These are phyloP conservation scores for Neodiprion fabricii DNA, from an alignment of 1,140 invertebrate species.

Conservation along the genomic window DNA sequence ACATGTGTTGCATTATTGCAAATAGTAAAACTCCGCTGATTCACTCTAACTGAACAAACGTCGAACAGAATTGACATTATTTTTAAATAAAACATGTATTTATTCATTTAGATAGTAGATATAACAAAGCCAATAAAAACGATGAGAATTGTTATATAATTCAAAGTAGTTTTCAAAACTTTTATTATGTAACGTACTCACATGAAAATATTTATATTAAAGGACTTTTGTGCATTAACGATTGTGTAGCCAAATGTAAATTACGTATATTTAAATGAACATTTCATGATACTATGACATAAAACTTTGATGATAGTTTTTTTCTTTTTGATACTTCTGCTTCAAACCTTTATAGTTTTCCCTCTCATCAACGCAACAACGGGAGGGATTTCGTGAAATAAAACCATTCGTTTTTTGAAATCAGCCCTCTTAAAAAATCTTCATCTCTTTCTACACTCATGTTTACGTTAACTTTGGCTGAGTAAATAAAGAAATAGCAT, in stretches of 20 bases:
- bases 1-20: constrained; percentile 25
- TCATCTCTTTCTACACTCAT: constrained; percentile 14
- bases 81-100: not conserved
- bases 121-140: not conserved
- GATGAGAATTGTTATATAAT: too few relatives aligned
- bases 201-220: too few relatives aligned
- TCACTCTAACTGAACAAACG: constrained; percentile 12
- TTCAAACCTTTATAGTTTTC: too few relatives aligned
- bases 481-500: constrained; percentile 27
- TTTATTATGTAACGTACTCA: too few relatives aligned
- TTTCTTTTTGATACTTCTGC: too few relatives aligned
- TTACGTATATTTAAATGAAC: too few relatives aligned
- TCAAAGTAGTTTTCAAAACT: too few relatives aligned
- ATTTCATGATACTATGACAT: too few relatives aligned
- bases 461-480: constrained; percentile 11
- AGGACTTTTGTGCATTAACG: too few relatives aligned
- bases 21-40: constrained; percentile 27
- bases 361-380: not conserved
- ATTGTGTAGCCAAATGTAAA: too few relatives aligned
- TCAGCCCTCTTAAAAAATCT: constrained; percentile 9
- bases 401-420: constrained; percentile 16
- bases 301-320: too few relatives aligned
- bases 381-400: constrained; percentile 21
- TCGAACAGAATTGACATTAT: too few relatives aligned
- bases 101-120: not conserved